A percentile compares a stretch with the other conserved stretches of the same genome.
Conservation (phyloP, 1,140 invertebrate genomes). For the Lanistes nyassanus region DNA sequence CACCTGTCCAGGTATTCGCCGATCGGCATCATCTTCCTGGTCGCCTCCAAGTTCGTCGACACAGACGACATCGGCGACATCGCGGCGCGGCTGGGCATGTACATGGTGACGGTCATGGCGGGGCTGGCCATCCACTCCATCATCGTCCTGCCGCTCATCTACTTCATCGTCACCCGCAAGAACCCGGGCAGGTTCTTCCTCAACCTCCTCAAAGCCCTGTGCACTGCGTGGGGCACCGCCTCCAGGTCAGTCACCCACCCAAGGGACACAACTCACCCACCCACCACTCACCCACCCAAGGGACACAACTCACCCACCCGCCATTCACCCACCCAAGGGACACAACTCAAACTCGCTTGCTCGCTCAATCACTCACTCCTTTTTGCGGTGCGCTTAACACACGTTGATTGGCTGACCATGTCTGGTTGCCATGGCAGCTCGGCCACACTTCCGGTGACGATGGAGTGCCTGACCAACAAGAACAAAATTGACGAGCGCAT, state of each 20-base stretch:
- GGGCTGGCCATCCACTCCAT: slow-evolving; percentile 62
- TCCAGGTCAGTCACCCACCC: slow-evolving; percentile 57
- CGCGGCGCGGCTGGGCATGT: slow-evolving; percentile 56
- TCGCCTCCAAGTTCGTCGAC: slow-evolving; percentile 87
- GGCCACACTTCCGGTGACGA: slow-evolving; percentile 73
- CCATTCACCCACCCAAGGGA: no score
- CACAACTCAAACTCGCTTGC: no score
- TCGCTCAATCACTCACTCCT: no score
- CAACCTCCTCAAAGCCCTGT: slow-evolving; percentile 57
- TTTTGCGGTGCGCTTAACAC: not conserved
- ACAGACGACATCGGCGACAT: slow-evolving; percentile 74
- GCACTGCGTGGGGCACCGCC: slow-evolving; percentile 63
- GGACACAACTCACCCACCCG: no score
- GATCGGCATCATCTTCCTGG: slow-evolving; percentile 89
- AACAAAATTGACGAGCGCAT: slow-evolving; percentile 85
- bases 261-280: no score
- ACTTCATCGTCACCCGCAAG: slow-evolving; percentile 55
- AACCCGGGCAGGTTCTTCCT: slow-evolving; percentile 59
- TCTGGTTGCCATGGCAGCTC: slow-evolving; percentile 55
- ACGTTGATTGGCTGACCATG: not conserved
- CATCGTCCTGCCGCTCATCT: slow-evolving; percentile 61
- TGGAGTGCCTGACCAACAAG: slow-evolving; percentile 87
- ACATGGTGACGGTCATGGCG: slow-evolving; percentile 59
- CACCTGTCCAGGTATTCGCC: slow-evolving; percentile 80
- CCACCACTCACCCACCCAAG: no score